Evolutionary conservation across 2,797 vertebrate genomes (phyloP), one percentile per base, ranked within the genome.

Genomic region (Danionella dracula): DNA sequence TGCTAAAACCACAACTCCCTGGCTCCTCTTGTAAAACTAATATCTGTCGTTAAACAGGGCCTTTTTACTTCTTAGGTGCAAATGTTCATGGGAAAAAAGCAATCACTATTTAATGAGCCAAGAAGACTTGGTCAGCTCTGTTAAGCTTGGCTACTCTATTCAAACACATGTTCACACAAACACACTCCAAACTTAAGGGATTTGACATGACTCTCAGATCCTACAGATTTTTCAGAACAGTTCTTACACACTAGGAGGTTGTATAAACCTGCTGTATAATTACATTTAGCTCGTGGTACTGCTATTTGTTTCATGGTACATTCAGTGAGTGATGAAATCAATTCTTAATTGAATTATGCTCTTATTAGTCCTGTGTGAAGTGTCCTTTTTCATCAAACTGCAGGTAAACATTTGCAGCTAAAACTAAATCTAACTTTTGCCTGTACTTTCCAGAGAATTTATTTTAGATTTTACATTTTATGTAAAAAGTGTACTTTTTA

Each of bases 61-160:
- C 49, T 44, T 66, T 54, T 54, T 64, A 46, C 31, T 64, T 65
- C 70, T 38, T 45, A 49, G 75, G 60, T 78, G 46, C 51, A 63
- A 62, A 70, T 48, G 51, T 75, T 67, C 70, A 78, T 74, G 73
- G 71, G 78, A 76, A 77, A n/a, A 79, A 76, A 64, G 45, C 59
- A 66, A 63, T 73, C 55, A 40, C 46, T 42, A 15, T 75, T 75
- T 76, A 72, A 75, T 71, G 61, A 78, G 69, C 60, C 71, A 70
- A 73, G 56, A n/a, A 70, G 67, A 68, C 46, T 55, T 68, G 23
- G 67, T 57, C 42, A 56, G 65, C 41, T 66, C 21, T 78, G 70
- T 78, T 80, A 56, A 72, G 73, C 66, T 74, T 80, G 76, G 72
- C 74, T 60, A 21, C 29, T 62, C 54, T 64, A 34, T 63, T 77